These are phyloP conservation scores for Pipistrellus kuhlii DNA, from an alignment of 2,797 vertebrate species.

Conservation along the genomic window DNA sequence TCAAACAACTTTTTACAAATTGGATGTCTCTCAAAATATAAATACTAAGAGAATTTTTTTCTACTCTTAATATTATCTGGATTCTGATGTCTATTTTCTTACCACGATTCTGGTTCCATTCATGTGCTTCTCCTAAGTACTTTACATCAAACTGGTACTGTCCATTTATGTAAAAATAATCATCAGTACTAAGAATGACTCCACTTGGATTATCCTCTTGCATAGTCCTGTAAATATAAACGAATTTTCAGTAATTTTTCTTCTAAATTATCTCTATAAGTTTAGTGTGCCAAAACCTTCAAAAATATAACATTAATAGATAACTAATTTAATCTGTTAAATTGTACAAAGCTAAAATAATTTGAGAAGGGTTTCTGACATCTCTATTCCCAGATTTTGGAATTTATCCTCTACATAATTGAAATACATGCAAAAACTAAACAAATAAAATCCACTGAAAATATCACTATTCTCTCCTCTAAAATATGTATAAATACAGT, in stretches of 20 bases:
- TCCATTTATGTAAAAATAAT: slow-evolving; percentile 93
- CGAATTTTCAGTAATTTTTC: slow-evolving; percentile 57
- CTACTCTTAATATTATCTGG: neutral
- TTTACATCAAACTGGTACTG: slow-evolving; percentile 91
- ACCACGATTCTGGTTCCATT: slow-evolving; percentile 97
- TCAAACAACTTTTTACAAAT: slow-evolving; percentile 44
- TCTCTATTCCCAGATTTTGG: neutral
- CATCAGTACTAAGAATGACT: slow-evolving; percentile 94
- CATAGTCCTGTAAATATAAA: slow-evolving; percentile 89
- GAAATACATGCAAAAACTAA: neutral
- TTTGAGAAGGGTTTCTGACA: neutral
- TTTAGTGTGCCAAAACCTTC: neutral
- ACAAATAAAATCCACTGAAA: neutral
- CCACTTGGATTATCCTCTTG: slow-evolving; percentile 93
- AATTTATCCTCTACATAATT: neutral
- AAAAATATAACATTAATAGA: neutral
- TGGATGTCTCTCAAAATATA: slow-evolving; percentile 23
- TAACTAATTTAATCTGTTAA: neutral
- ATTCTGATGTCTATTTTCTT: slow-evolving; percentile 73
- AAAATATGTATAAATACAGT: neutral
- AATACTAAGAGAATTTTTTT: neutral
- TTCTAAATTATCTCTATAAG: slow-evolving; percentile 48
- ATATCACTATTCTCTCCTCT: neutral
- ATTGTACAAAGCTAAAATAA: slow-evolving; percentile 15
- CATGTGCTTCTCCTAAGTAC: slow-evolving; percentile 93